These are phyloP conservation scores for Tipula lateralis DNA, from an alignment of 2,888 invertebrate genomes.

Conservation along the genomic window DNA sequence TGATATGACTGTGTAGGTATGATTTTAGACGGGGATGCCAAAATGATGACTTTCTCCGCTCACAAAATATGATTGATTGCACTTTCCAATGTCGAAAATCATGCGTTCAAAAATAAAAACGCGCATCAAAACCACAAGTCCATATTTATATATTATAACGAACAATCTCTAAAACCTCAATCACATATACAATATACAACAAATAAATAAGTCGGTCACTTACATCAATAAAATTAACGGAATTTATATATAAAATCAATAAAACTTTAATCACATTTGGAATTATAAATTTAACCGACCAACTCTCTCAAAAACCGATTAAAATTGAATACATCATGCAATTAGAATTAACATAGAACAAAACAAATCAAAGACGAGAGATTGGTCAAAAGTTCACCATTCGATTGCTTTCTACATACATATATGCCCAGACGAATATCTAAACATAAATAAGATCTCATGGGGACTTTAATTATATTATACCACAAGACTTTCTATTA, in stretches of 20 bases:
- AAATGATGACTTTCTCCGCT: neutral
- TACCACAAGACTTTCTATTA: neutral
- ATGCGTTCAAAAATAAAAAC: neutral
- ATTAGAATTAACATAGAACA: neutral
- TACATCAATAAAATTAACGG: constrained; percentile 19
- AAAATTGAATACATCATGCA: neutral
- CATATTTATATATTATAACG: neutral
- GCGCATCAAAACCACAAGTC: neutral
- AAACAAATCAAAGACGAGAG: neutral
- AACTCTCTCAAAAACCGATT: neutral
- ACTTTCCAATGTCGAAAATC: neutral
- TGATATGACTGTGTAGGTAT: neutral
- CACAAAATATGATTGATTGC: neutral
- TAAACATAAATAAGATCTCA: too few species aligned
- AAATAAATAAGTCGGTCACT: neutral
- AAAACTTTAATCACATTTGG: neutral
- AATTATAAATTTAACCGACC: neutral
- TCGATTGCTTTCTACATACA: neutral
- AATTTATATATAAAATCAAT: neutral
- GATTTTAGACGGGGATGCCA: neutral
- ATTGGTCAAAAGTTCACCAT: neutral
- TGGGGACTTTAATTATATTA: neutral
- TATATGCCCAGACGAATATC: neutral
- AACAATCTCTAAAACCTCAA: neutral
- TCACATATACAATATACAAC: neutral